Evolutionary conservation across 2,113 vertebrate genomes (phyloP).

Genomic region (Plestiodon gilberti): DNA sequence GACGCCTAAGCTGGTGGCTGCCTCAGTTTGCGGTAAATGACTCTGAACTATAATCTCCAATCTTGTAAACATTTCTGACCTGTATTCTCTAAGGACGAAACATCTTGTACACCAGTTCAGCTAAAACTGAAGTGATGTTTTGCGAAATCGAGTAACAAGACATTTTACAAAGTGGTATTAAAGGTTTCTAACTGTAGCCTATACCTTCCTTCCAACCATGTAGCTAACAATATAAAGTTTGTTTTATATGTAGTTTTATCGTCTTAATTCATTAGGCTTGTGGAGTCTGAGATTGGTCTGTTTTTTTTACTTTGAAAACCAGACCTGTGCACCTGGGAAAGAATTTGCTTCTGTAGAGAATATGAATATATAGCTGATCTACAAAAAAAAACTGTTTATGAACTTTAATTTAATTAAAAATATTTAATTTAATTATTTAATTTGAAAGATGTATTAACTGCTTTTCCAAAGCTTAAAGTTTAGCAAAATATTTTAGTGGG

Average conservation of each 20-base stretch:
- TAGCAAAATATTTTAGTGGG: neutral
- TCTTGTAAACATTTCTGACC: conserved; percentile 15
- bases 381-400: too few species aligned
- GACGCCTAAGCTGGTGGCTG: neutral
- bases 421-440: neutral
- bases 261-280: neutral
- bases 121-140: neutral
- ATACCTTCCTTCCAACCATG: neutral
- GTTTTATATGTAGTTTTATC: neutral
- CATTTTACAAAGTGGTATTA: neutral
- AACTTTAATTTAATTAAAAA: too few species aligned
- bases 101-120: neutral
- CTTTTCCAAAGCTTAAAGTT: neutral
- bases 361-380: neutral
- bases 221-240: neutral
- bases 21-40: neutral
- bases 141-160: neutral
- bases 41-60: neutral
- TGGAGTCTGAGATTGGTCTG: neutral
- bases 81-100: neutral
- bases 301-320: neutral
- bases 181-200: neutral
- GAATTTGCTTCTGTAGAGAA: neutral
- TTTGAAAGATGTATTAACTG: too few species aligned
- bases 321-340: neutral